Evolutionary conservation across 2,797 vertebrate species (phyloP), one percentile per base, ranked within the genome.

Genomic region (Ataeniobius toweri): DNA sequence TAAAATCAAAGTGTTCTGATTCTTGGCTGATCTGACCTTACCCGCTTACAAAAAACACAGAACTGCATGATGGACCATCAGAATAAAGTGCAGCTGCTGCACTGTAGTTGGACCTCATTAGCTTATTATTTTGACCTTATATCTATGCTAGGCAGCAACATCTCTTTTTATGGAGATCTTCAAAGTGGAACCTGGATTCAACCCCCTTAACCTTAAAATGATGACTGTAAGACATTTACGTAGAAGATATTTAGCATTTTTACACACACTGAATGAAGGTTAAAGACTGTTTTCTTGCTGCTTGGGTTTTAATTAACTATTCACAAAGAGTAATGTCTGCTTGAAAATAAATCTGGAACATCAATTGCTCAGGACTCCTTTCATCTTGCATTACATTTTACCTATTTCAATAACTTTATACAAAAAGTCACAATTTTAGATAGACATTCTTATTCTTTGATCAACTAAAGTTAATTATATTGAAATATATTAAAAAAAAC

Each of bases 271-370:
- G 88, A 91, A 88, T 84, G 90, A 92, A 93, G 91, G 87, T 83
- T 85, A 31, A 80, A 85, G 78, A 92, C 89, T 91, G 90, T 91
- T 93, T 92, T 93, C 86, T 74, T 91, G 91, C 85, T 89, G 86
- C 84, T 93, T 92, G 87, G 81, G 88, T 90, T 92, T 91, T 85
- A 92, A 89, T 53, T 22, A 86, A 94, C 71, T 94, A 89, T 88
- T 92, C 77, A 83, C 92, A 79, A 91, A 89, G 88, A 90, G 84
- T 85, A 89, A 89, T 61, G 72, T 84, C 59, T 86, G 91, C 88
- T 75, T 91, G 73, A 75, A 91, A 94, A 90, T 88, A 93, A 94
- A 94, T 81, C 80, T 84, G 80, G 83, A 90, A 86, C 51, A 46
- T 76, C 59, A 51, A 88, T 13, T 77, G 56, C 7, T 73, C 24